Conservation (phyloP, 2,797 vertebrate species). For the Botia almorhae region DNA sequence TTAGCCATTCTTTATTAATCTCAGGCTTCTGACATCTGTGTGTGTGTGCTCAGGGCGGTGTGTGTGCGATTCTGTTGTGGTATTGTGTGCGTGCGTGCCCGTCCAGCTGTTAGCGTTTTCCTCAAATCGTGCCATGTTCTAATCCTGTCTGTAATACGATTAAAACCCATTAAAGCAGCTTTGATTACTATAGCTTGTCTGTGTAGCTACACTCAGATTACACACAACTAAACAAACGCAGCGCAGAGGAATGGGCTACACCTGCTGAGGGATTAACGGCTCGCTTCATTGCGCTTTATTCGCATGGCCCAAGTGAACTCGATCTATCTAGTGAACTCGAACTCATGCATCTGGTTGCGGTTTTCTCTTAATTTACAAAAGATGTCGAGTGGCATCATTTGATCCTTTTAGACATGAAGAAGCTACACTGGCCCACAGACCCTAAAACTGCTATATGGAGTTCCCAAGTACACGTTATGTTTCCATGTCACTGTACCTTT, state of each 20-base stretch:
- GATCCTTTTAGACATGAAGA: slow-evolving; percentile 1
- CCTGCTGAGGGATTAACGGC: slow-evolving; percentile 28
- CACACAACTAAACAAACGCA: not conserved
- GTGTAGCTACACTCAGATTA: slow-evolving; percentile 5
- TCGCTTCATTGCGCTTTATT: slow-evolving; percentile 22
- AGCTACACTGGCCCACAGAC: not conserved
- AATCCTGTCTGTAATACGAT: slow-evolving; percentile 34
- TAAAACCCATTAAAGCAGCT: slow-evolving; percentile 35
- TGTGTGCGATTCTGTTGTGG: not conserved
- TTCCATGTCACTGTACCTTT: not conserved
- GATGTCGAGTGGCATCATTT: not conserved
- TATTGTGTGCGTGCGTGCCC: not conserved
- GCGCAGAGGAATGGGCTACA: slow-evolving; percentile 11
- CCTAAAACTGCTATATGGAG: not conserved
- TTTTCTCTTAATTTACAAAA: not conserved
- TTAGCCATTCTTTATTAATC: not conserved
- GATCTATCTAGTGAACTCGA: not conserved
- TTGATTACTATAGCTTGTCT: slow-evolving; percentile 28
- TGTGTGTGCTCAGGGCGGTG: not conserved
- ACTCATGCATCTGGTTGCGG: not conserved
- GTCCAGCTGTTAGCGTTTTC: slow-evolving; percentile 8
- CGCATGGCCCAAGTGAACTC: not conserved
- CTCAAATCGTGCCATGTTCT: slow-evolving; percentile 2
- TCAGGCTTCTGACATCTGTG: not conserved
- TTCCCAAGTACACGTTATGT: not conserved